Evolutionary conservation across 64 coral and sea anemone species (phyloP).

Genomic region (Montipora foliosa): DNA sequence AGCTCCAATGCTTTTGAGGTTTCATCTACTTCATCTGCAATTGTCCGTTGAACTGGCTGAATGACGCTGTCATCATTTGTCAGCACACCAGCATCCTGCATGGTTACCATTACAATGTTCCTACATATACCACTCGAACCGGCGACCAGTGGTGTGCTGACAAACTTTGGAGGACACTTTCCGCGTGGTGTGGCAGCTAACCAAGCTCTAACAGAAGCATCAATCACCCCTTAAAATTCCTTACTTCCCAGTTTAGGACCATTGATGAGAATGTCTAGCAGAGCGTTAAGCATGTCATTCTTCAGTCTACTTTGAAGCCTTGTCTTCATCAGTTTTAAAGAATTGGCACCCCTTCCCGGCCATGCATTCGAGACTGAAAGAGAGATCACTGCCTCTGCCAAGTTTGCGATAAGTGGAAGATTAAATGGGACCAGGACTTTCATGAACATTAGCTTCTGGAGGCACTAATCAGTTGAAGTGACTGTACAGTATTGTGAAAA

Average conservation of each 20-base stretch:
- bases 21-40: no score
- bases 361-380: constrained; percentile 23
- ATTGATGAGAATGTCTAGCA: constrained; percentile 55
- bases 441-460: constrained; percentile 35
- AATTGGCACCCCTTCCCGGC: constrained; percentile 40
- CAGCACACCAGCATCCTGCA: no score
- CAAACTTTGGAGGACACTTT: constrained; percentile 45
- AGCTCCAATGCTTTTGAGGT: no score
- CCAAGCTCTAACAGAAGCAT: not conserved
- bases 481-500: no score
- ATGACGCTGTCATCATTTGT: no score
- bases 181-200: constrained; percentile 4
- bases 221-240: constrained; percentile 41
- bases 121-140: no score
- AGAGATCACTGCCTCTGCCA: constrained; percentile 32
- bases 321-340: constrained; percentile 47
- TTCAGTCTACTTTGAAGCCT: constrained; percentile 34
- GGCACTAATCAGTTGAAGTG: constrained; percentile 37
- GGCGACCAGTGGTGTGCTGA: not conserved
- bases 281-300: constrained; percentile 62
- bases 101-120: no score
- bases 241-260: constrained; percentile 20
- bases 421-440: not conserved
- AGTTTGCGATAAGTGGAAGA: not conserved
- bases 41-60: no score